Conservation (phyloP, 2,797 vertebrate species). For the Rhabdophis nuchalis region DNA sequence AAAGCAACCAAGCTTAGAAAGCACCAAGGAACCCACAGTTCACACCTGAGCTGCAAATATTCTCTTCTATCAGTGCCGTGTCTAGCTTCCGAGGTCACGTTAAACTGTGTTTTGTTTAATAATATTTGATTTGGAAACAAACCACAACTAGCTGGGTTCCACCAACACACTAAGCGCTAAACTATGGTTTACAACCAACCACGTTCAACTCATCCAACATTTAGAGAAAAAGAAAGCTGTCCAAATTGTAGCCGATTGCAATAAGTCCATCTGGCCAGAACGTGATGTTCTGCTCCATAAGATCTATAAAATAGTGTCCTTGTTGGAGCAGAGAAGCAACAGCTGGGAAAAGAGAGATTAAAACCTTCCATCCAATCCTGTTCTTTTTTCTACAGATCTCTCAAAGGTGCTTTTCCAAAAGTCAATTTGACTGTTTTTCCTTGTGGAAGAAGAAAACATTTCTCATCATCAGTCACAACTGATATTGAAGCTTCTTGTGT, state of each 20-base stretch:
- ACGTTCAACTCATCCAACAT: not conserved
- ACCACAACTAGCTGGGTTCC: not conserved
- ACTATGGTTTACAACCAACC: not conserved
- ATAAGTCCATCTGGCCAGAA: not conserved
- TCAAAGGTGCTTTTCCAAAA: not conserved
- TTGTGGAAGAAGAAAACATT: not conserved
- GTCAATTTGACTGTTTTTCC: not conserved
- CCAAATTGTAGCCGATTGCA: not conserved
- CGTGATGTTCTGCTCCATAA: not conserved
- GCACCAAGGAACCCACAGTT: not conserved
- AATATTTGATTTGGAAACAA: not conserved
- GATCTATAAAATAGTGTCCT: not conserved
- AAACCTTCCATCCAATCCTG: not conserved
- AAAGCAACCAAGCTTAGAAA: not conserved
- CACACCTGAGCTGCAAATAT: not conserved
- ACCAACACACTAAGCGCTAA: not conserved
- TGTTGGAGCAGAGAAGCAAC: not conserved
- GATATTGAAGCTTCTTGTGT: not conserved
- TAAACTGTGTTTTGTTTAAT: not conserved
- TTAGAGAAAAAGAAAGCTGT: not conserved
- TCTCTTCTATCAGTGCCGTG: not conserved
- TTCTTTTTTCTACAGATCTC: not conserved
- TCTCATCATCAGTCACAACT: not conserved
- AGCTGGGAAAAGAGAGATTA: not conserved
- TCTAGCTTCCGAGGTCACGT: not conserved